Base-by-base conservation (phyloP, 2,113 vertebrate species). In the Neotragus pygmaeus region DNA sequence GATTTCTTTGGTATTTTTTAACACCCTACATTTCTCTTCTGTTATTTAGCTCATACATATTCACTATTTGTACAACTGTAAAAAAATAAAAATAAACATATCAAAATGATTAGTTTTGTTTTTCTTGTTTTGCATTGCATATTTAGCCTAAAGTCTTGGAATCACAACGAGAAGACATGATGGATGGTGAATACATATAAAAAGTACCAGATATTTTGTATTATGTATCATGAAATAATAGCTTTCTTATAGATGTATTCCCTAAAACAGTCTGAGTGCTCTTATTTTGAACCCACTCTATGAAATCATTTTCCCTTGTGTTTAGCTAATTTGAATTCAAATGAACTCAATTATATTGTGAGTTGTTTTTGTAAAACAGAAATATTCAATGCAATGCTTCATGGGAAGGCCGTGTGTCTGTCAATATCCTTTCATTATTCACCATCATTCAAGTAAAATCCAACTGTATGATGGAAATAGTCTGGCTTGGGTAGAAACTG, bases 41-140 rank as follows among this genome's bases (percentile, higher is more conserved):
- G 97, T 98, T 45, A 98, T 98, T 70, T 39, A 99, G 98, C 94
- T 98, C 96, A 92, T 96, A 73, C 81, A 49, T 70, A 95, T 97
- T 94, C 87, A 97, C 94, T 98, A 66, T 97, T 98, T 98, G 97
- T 99, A 98, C 98, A 99, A 97, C 98, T 98, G 98, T 94, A 95
- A 98, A 95, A 95, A 2, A 36, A 98, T 98, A 98, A 98, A 99
- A 96, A 33, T 43, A 70, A 62, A 81, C 80, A 36, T 77, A 58
- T n/a, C 47, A 88, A 87, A 93, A 36, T 66, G 17, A 9, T 75
- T 87, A 15, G 27, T 77, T 96, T 45, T 73, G 14, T 84, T 87
- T 95, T 77, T 77, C 25, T 91, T 51, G 36, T 73, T 93, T 94
- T 92, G 0, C 73, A 66, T 64, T 49, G 25, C 75, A 10, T 73